Conservation (phyloP, 2,113 vertebrate species). For the Morphnarchus princeps region DNA sequence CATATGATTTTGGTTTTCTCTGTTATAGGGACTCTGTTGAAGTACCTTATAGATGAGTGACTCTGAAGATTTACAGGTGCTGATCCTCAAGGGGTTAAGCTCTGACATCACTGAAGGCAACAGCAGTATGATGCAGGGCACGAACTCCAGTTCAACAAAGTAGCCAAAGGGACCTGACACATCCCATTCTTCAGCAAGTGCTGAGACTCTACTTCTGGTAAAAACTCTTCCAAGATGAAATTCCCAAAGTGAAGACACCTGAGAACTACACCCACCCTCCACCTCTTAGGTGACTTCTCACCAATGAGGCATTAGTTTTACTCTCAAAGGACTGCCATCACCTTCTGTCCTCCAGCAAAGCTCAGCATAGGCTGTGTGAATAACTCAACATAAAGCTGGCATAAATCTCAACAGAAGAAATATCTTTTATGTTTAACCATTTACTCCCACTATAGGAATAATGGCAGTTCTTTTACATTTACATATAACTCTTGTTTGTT, state of each 20-base stretch:
- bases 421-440: conserved; percentile 80
- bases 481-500: conserved; percentile 66
- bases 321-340: background rate
- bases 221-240: background rate
- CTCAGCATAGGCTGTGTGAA: conserved; percentile 22
- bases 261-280: background rate
- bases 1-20: background rate
- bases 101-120: background rate
- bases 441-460: conserved; percentile 78
- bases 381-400: conserved; percentile 64
- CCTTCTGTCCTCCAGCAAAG: background rate
- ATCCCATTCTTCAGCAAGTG: background rate
- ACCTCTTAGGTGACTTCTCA: background rate
- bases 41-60: background rate
- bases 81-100: background rate
- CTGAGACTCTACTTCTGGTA: background rate
- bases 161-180: background rate
- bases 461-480: conserved; percentile 78
- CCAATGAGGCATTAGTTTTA: background rate
- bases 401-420: conserved; percentile 75
- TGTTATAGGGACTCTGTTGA: background rate
- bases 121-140: background rate
- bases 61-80: background rate
- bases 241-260: background rate
- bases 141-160: background rate